Evolutionary conservation across 1,140 invertebrate species (phyloP), one percentile per base, ranked within the genome.

Genomic region (Microplitis demolitor): DNA sequence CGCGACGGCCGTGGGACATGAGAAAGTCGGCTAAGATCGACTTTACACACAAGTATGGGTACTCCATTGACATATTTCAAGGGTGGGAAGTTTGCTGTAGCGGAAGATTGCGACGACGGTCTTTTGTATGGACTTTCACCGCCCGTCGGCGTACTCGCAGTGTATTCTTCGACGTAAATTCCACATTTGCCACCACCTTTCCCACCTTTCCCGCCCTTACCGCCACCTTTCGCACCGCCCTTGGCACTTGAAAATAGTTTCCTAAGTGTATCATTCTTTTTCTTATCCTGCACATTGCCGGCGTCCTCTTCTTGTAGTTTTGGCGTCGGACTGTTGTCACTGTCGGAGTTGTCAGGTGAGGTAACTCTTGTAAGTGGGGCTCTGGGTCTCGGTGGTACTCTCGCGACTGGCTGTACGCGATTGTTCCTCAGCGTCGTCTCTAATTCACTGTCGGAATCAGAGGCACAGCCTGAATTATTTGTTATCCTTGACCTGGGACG

Each of bases 221-320:
- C 90, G 13, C 91, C 91, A 71, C 88, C 85, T 76, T 90, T 90
- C 2, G 83, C 87, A 45, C 88, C 89, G 51, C 88, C 86, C 70
- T 89, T 90, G 3, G 87, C 85, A 11, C 81, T 82, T 0, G 87
- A 89, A 78, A 93, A 93, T 11, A 94, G 80, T 76, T 91, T 92
- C 3, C 90, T 85, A 34, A 93, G 78, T 0, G 92, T 93, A 72
- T 90, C 90, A 74, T 87, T 92, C 81, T 93, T 94, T 80, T 93
- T 93, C 75, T 92, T 92, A 79, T 93, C 91, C 69, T 90, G 88
- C 0, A 90, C 87, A 8, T 88, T 88, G 3, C 87, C 87, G 24
- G 88, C 87, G 4, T 83, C 80, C 53, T 91, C 89, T 24, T 89
- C 87, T 73, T 90, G 89, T 33, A 88, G 74, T 74, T 90, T 90